Evolutionary conservation across 2,113 vertebrate species (phyloP).

Genomic region (Peromyscus maniculatus): DNA sequence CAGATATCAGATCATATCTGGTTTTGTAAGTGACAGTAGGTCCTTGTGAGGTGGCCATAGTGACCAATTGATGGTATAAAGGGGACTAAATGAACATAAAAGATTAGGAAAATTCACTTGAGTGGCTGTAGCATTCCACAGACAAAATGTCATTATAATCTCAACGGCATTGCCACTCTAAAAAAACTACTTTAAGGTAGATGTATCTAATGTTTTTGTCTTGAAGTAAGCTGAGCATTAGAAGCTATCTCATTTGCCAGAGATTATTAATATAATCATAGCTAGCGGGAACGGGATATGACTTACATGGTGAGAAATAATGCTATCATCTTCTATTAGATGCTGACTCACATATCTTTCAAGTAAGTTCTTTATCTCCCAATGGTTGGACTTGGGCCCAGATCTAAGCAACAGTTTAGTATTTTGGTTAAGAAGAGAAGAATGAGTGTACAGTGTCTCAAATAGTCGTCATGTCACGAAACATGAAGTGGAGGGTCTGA

Average conservation of each 20-base stretch:
- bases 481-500: background rate
- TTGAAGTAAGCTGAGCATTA: background rate
- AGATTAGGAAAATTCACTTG: background rate
- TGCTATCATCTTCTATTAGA: constrained; percentile 22
- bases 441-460: background rate
- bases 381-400: background rate
- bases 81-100: background rate
- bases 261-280: background rate
- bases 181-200: background rate
- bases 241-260: background rate
- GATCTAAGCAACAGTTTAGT: constrained; percentile 22
- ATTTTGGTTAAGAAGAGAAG: constrained; percentile 1
- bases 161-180: background rate
- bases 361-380: constrained; percentile 36
- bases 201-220: background rate
- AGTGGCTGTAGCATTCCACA: background rate
- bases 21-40: background rate
- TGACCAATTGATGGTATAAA: background rate
- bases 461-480: background rate
- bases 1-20: background rate
- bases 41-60: background rate
- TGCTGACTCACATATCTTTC: constrained; percentile 43
- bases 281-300: constrained; percentile 35
- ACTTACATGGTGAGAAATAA: constrained; percentile 4
- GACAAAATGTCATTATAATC: background rate